phyloP scores from a whole-genome alignment of 2,888 invertebrate species.

The Nezara viridula region DNA sequence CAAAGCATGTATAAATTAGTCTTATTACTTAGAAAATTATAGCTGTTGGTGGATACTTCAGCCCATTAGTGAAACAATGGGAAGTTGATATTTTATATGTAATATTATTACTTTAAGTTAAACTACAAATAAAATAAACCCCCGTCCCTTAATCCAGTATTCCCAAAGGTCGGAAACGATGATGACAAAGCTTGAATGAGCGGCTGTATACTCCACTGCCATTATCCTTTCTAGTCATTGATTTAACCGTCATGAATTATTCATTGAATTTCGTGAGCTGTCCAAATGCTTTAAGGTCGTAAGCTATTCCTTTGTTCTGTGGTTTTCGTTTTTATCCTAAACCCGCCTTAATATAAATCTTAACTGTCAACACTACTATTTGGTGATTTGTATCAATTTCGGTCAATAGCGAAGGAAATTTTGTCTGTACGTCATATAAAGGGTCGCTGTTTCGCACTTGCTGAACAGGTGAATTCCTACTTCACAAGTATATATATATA shows the following conservation, averaged over 20 bases:
- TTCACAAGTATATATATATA: too few relatives aligned
- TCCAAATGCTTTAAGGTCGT: background rate
- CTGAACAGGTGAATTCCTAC: too few relatives aligned
- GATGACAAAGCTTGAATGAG: background rate
- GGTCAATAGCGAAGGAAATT: too few relatives aligned
- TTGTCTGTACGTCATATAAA: too few relatives aligned
- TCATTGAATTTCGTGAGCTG: background rate
- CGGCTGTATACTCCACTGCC: background rate
- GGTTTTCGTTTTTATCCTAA: background rate
- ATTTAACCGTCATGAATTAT: slow-evolving; percentile 1
- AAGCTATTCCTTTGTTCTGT: background rate
- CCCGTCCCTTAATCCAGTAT: background rate
- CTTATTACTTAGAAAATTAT: too few relatives aligned
- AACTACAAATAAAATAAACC: background rate
- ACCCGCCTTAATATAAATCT: background rate
- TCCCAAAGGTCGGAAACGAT: background rate
- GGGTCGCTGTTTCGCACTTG: too few relatives aligned
- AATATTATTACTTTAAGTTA: too few relatives aligned
- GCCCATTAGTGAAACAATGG: too few relatives aligned
- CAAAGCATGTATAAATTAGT: too few relatives aligned
- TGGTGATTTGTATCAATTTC: background rate
- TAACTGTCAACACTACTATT: background rate
- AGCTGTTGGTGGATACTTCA: too few relatives aligned
- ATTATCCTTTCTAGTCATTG: background rate
- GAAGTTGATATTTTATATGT: too few relatives aligned